phyloP scores from a whole-genome alignment of 2,888 invertebrate genomes.

The Horisme vitalbata region DNA sequence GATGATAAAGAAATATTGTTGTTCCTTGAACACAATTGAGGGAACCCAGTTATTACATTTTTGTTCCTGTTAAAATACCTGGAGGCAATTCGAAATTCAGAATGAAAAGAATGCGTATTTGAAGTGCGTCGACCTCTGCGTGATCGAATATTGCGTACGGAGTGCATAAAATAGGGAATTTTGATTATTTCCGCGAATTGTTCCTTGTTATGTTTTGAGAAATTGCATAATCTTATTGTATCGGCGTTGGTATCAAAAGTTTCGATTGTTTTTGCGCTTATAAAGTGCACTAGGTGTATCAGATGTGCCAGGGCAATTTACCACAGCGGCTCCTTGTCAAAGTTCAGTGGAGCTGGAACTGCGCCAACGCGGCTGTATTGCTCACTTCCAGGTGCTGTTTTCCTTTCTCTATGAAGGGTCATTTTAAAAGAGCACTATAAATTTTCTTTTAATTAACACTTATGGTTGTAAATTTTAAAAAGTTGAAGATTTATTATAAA shows the following conservation, averaged over 20 bases:
- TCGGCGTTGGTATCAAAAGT: constrained; percentile 7
- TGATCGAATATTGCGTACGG: constrained; percentile 38
- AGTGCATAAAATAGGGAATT: constrained; percentile 31
- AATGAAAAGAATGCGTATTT: constrained; percentile 55
- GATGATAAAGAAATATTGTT: constrained; percentile 51
- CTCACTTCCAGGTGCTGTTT: constrained; percentile 70
- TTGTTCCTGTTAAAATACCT: constrained; percentile 56
- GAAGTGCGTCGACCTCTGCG: constrained; percentile 56
- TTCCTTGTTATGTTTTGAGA: constrained; percentile 22
- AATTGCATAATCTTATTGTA: constrained; percentile 7
- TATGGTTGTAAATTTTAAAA: too few species aligned
- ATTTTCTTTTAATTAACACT: background rate
- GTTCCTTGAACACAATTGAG: constrained; percentile 49
- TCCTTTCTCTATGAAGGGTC: constrained; percentile 35
- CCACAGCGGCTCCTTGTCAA: constrained; percentile 65
- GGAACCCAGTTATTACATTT: constrained; percentile 49
- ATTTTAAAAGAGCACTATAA: constrained; percentile 1
- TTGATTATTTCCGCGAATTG: constrained; percentile 22
- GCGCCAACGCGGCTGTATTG: constrained; percentile 67
- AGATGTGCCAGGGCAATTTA: constrained; percentile 58
- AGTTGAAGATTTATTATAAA: too few species aligned
- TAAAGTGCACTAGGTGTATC: constrained; percentile 42
- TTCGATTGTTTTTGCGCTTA: constrained; percentile 27
- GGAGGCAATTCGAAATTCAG: constrained; percentile 52
- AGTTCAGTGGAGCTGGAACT: constrained; percentile 79